These are phyloP conservation scores for Sylvietta virens DNA, from an alignment of 2,113 vertebrate genomes.

Conservation along the genomic window DNA sequence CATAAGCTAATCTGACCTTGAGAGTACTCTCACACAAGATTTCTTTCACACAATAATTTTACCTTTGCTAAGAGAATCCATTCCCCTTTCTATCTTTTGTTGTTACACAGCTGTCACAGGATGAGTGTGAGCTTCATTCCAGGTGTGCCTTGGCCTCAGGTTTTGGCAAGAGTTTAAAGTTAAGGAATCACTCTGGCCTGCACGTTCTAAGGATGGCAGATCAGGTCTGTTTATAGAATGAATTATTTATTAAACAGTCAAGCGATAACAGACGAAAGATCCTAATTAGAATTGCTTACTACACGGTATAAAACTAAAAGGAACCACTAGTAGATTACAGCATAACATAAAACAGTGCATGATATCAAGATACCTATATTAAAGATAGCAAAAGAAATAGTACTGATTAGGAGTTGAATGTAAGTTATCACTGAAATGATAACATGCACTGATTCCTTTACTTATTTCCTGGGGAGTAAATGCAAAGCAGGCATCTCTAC, in stretches of 20 bases:
- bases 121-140: not conserved
- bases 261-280: not conserved
- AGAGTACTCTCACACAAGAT: not conserved
- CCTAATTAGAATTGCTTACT: not conserved
- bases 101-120: not conserved
- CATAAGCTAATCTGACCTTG: not conserved
- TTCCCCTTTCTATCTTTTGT: not conserved
- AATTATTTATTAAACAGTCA: not conserved
- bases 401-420: not conserved
- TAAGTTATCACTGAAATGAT: not conserved
- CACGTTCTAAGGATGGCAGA: not conserved
- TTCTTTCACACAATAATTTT: not conserved
- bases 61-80: not conserved
- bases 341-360: not conserved
- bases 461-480: not conserved
- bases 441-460: not conserved
- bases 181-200: not conserved
- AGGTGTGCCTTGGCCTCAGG: not conserved
- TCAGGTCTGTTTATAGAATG: not conserved
- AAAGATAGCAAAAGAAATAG: not conserved
- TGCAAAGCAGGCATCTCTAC: rapidly evolving
- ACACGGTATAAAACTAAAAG: not conserved
- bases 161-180: not conserved
- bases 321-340: not conserved
- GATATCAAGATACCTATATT: not conserved